phyloP scores from a whole-genome alignment of 2,888 invertebrate genomes.

The Cantharis flavilabris region DNA sequence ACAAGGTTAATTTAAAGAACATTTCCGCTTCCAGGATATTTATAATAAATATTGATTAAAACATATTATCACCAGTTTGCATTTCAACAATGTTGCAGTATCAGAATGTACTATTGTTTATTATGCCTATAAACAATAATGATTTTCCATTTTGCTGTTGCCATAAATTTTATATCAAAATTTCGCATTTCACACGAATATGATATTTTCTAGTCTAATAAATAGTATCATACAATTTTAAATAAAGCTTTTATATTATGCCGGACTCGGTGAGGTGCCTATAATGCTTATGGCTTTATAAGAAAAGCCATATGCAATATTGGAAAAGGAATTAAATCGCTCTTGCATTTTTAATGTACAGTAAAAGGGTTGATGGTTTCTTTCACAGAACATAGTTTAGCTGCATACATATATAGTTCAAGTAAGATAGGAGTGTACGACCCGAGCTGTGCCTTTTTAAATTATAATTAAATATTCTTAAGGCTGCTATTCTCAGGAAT shows the following conservation, averaged over 20 bases:
- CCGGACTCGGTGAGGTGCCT: too few species aligned
- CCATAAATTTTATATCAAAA: background rate
- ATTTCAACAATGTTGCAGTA: background rate
- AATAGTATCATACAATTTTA: too few species aligned
- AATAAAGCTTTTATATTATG: too few species aligned
- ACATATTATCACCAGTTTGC: background rate
- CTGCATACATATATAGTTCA: background rate
- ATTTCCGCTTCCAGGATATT: slow-evolving; percentile 16
- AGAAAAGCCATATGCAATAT: background rate
- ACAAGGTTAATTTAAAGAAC: slow-evolving; percentile 33
- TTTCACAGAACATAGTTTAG: background rate
- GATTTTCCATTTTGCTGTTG: background rate
- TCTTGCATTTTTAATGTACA: background rate
- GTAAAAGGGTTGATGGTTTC: background rate
- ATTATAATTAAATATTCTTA: background rate
- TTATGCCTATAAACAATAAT: background rate
- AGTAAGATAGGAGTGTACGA: too few species aligned
- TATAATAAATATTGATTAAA: slow-evolving; percentile 24
- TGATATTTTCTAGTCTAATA: background rate
- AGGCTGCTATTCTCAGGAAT: too few species aligned
- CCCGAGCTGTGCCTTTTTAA: background rate
- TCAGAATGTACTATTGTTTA: background rate
- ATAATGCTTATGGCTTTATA: background rate
- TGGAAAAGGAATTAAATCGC: background rate
- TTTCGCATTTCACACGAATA: background rate